These are phyloP conservation scores for Apamea crenata DNA, from an alignment of 2,888 invertebrate genomes.

Conservation along the genomic window DNA sequence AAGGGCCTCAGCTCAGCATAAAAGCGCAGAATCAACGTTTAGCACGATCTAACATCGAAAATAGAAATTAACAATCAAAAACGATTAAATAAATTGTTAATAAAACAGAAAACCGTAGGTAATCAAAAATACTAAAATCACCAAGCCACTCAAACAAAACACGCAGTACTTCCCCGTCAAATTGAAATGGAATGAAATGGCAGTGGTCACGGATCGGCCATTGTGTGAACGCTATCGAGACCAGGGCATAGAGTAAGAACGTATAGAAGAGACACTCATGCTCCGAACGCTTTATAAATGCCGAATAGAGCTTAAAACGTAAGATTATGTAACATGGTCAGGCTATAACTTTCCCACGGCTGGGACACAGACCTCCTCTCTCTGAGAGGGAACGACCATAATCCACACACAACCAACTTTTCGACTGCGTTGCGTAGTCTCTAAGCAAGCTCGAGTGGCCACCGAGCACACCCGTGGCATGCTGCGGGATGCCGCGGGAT, in stretches of 20 bases:
- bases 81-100: constrained; percentile 20
- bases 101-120: neutral
- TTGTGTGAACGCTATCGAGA: constrained; percentile 43
- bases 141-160: constrained; percentile 33
- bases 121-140: constrained; percentile 16
- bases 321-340: neutral
- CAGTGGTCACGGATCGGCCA: constrained; percentile 46
- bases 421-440: too few species aligned
- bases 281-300: neutral
- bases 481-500: too few species aligned
- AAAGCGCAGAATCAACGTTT: neutral
- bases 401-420: neutral
- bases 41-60: neutral
- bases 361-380: neutral
- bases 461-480: too few species aligned
- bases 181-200: constrained; percentile 51
- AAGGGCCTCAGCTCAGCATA: too few species aligned
- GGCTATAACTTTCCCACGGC: neutral
- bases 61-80: neutral
- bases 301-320: neutral
- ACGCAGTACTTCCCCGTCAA: constrained; percentile 22
- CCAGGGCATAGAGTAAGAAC: constrained; percentile 9
- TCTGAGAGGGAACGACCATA: neutral
- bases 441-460: too few species aligned
- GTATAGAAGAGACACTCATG: constrained; percentile 1